Evolutionary conservation across 2,113 vertebrate genomes (phyloP), one percentile per base, ranked within the genome.

Genomic region (Silurus glanis): DNA sequence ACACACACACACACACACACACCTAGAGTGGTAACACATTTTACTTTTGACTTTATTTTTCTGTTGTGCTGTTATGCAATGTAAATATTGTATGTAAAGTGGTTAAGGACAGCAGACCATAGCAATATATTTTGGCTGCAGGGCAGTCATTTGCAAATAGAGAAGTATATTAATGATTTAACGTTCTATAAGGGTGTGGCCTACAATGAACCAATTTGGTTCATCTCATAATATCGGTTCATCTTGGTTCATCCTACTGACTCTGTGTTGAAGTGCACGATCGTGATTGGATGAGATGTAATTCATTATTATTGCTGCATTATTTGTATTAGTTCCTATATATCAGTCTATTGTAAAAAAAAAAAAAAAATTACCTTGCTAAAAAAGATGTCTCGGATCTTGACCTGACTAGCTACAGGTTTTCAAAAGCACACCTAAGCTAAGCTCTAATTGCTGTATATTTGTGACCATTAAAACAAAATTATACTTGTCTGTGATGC

Each of bases 101-200:
- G 37, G 61, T 25, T 25, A 58, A 82, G 28, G 58, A 62, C 10
- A 80, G 53, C 25, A 78, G 45, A 25, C 49, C n/a, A n/a, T 45
- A 80, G 14, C 51, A 59, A 56, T 25, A 79, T 75, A 23, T 61
- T 72, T 49, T 87, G 88, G 85, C 88, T 87, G 88, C 88, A 81
- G 85, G 85, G 75, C 88, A 87, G 88, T 89, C 71, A 49, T 62
- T 86, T 51, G 62, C 13, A 56, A 56, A 80, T 86, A 16, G 9
- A 45, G 84, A 85, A 66, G 49, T 0, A 76, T 19, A 53, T 53
- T 47, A 83, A 61, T 45, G 67, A 25, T 21, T 37, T 4, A 25
- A 82, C 69, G 16, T 5, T 3, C 19, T 10, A 37, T 37, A 47
- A 4, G 13, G 23, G 45, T 72, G 16, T 83, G 82, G 53, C 56